These are phyloP conservation scores for Euura lappo DNA, from an alignment of 1,140 invertebrate genomes.

Conservation along the genomic window DNA sequence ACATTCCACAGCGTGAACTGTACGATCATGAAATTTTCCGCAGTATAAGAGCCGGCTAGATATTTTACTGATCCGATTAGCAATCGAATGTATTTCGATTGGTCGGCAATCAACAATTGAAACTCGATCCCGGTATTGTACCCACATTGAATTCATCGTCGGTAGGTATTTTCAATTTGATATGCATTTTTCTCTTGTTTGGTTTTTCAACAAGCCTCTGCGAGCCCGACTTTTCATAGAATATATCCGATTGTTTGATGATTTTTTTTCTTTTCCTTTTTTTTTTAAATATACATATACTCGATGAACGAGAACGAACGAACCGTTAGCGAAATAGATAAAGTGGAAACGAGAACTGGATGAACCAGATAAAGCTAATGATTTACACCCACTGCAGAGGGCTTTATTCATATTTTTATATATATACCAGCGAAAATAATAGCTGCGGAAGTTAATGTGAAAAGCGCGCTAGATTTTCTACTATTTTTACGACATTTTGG, in stretches of 20 bases:
- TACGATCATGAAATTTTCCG: too few relatives aligned
- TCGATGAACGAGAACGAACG: conserved; percentile 29
- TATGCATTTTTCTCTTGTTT: too few relatives aligned
- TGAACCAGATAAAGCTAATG: conserved; percentile 58
- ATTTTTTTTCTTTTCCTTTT: too few relatives aligned
- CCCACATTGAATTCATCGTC: not conserved
- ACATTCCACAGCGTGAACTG: too few relatives aligned
- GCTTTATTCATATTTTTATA: conserved; percentile 15
- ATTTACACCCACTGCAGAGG: conserved; percentile 42
- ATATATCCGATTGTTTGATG: too few relatives aligned
- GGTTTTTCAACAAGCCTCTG: too few relatives aligned
- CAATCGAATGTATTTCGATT: conserved; percentile 3
- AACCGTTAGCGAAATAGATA: conserved; percentile 51
- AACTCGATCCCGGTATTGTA: not conserved
- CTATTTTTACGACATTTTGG: not conserved
- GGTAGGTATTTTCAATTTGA: not conserved
- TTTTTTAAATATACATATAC: not conserved
- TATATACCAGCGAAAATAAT: conserved; percentile 32
- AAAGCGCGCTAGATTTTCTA: not conserved
- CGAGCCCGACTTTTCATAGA: too few relatives aligned
- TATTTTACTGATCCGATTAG: not conserved
- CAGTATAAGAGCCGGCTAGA: not conserved
- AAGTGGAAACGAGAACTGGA: conserved; percentile 49
- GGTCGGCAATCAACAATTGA: not conserved
- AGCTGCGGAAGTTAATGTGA: conserved; percentile 18